These are phyloP conservation scores for Craseonycteris thonglongyai DNA, from an alignment of 2,113 vertebrate genomes.

Conservation along the genomic window DNA sequence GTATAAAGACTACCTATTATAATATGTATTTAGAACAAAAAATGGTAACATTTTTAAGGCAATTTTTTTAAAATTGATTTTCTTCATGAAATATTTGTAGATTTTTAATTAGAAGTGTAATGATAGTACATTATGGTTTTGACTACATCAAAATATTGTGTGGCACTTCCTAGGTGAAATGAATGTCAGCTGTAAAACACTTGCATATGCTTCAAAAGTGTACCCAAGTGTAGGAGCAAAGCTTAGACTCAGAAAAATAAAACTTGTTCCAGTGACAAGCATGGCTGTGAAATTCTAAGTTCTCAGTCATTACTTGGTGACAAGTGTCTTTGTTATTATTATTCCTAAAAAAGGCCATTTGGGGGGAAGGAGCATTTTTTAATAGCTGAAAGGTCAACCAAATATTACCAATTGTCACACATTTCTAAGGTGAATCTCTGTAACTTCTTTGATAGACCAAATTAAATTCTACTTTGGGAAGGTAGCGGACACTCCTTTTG, in stretches of 20 bases:
- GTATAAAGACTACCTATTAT: neutral
- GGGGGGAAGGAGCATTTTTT: neutral
- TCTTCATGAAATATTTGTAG: constrained; percentile 9
- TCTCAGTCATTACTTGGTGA: neutral
- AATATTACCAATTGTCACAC: constrained; percentile 29
- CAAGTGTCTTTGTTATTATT: constrained; percentile 21
- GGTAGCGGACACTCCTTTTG: constrained; percentile 14
- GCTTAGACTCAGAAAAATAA: neutral
- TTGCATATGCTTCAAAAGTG: neutral
- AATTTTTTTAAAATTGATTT: neutral
- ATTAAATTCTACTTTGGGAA: constrained; percentile 54
- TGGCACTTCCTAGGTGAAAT: neutral
- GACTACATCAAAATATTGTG: neutral
- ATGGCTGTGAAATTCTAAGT: constrained; percentile 12
- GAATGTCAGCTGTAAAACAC: neutral
- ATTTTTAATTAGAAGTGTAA: neutral
- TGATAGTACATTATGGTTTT: neutral
- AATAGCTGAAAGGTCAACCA: constrained; percentile 42
- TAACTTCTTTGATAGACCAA: constrained; percentile 42
- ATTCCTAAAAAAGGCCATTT: constrained; percentile 28
- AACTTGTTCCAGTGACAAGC: neutral
- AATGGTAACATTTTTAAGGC: neutral
- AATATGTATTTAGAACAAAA: neutral
- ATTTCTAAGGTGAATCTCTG: constrained; percentile 39
- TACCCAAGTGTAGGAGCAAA: neutral